These are phyloP conservation scores for Corvus cornix DNA, from an alignment of 2,113 vertebrate genomes.

Conservation along the genomic window DNA sequence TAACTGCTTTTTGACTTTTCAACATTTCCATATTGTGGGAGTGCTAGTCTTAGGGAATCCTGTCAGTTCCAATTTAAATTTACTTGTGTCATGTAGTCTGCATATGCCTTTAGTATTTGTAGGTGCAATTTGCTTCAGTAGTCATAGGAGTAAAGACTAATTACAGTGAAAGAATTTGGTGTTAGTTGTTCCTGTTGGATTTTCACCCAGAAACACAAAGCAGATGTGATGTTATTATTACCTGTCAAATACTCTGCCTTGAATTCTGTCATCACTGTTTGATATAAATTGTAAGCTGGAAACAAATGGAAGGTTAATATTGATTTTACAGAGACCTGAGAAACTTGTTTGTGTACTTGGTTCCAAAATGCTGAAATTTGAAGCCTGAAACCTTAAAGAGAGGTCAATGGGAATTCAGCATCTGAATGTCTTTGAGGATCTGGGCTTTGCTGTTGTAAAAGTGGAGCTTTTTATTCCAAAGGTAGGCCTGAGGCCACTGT, in stretches of 20 bases:
- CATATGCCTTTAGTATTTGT: neutral
- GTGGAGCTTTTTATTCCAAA: neutral
- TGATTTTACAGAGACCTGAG: neutral
- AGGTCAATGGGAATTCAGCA: neutral
- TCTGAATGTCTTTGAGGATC: neutral
- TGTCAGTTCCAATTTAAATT: neutral
- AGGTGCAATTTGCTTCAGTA: neutral
- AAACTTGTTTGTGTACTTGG: neutral
- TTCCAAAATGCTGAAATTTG: neutral
- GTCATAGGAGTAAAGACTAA: neutral
- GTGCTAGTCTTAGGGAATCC: neutral
- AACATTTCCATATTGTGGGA: neutral
- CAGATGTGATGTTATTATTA: neutral
- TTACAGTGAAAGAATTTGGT: neutral
- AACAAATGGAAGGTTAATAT: neutral
- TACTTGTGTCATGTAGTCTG: neutral
- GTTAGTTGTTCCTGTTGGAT: neutral
- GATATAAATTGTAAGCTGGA: neutral
- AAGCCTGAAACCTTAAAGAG: neutral
- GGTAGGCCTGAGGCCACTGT: neutral
- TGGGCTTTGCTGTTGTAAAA: neutral
- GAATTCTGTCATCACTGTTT: slow-evolving; percentile 21
- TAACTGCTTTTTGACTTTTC: neutral
- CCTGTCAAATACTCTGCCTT: neutral
- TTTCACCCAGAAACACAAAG: slow-evolving; percentile 8